Conservation (phyloP, 2,113 vertebrate species). For the Pachypanchax playfairii region DNA sequence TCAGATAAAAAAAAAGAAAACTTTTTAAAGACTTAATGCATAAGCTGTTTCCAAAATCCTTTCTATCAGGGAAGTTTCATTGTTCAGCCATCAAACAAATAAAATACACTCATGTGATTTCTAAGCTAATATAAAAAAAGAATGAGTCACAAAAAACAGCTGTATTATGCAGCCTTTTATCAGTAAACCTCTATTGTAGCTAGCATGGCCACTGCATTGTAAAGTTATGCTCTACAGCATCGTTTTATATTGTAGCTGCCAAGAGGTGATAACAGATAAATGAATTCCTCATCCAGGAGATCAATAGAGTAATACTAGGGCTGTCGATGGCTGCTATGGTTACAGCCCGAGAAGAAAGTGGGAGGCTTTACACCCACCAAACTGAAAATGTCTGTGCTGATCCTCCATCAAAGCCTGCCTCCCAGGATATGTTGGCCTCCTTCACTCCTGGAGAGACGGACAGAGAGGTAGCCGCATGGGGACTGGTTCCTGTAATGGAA, state of each 20-base stretch:
- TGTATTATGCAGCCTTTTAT: slow-evolving; percentile 2
- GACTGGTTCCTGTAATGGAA: slow-evolving; percentile 88
- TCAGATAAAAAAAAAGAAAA: too few relatives aligned
- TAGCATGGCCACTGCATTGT: slow-evolving; percentile 32
- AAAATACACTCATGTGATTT: slow-evolving; percentile 7
- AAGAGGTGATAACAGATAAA: slow-evolving; percentile 66
- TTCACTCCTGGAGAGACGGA: slow-evolving; percentile 81
- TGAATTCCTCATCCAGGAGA: slow-evolving; percentile 63
- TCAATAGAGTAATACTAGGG: slow-evolving; percentile 63
- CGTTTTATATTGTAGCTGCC: slow-evolving; percentile 55
- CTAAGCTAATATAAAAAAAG: slow-evolving; percentile 7
- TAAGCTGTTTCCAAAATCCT: background rate
- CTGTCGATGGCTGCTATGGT: slow-evolving; percentile 73
- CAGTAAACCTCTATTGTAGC: slow-evolving; percentile 26
- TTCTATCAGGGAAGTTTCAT: background rate
- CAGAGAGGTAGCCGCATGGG: slow-evolving; percentile 87
- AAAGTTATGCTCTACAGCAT: slow-evolving; percentile 22
- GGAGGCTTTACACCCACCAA: slow-evolving; percentile 80
- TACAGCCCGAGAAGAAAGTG: slow-evolving; percentile 64
- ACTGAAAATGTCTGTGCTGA: slow-evolving; percentile 93
- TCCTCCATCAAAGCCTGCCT: slow-evolving; percentile 93
- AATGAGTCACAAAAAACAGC: slow-evolving; percentile 9
- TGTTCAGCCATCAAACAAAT: background rate
- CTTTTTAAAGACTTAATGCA: too few relatives aligned
- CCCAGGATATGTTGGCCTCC: slow-evolving; percentile 91